These are phyloP conservation scores for Allygus modestus DNA, from an alignment of 2,888 invertebrate species.

Conservation along the genomic window DNA sequence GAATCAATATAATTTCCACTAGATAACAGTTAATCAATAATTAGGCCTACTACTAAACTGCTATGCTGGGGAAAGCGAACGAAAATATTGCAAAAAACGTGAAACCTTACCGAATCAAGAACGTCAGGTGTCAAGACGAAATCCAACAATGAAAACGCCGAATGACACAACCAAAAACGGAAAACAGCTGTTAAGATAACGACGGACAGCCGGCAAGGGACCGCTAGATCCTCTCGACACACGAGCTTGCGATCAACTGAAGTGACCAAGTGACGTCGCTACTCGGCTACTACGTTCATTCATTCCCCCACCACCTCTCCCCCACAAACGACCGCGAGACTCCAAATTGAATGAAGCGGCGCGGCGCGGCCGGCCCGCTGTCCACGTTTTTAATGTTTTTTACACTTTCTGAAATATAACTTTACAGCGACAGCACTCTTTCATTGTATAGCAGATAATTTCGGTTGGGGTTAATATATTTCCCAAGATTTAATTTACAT, in stretches of 20 bases:
- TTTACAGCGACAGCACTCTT: no score
- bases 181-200: not conserved
- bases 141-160: conserved; percentile 12
- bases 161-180: not conserved
- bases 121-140: not conserved
- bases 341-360: not conserved
- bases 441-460: no score
- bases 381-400: no score
- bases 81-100: no score
- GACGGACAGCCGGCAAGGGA: not conserved
- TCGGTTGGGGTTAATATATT: no score
- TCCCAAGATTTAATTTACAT: no score
- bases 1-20: no score
- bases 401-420: no score
- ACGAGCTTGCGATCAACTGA: not conserved
- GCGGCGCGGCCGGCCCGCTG: no score
- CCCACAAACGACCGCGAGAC: not conserved
- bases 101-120: not conserved
- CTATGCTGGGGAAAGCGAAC: no score
- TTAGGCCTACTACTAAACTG: no score
- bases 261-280: not conserved
- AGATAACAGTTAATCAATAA: no score
- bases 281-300: conserved; percentile 21
- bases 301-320: not conserved
- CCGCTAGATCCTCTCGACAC: not conserved